Conservation (phyloP, 2,113 vertebrate species). For the Neoarius graeffei region DNA sequence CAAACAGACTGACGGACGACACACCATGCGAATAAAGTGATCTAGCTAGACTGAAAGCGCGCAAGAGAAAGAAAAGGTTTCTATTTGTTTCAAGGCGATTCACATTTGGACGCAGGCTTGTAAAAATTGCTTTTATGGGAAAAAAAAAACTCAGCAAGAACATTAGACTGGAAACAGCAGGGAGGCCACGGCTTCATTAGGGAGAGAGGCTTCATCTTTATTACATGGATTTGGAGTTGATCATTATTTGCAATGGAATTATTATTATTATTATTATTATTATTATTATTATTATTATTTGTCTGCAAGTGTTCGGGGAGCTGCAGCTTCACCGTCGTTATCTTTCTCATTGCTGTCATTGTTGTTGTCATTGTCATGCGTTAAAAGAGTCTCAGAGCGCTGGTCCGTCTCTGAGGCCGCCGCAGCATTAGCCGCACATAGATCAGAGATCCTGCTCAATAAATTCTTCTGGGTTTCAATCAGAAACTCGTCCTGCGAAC, state of each 20-base stretch:
- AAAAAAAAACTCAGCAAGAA: slow-evolving; percentile 55
- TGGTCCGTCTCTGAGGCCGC: slow-evolving; percentile 24
- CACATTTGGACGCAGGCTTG: slow-evolving; percentile 62
- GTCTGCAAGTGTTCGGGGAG: slow-evolving; percentile 56
- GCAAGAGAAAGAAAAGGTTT: slow-evolving; percentile 45
- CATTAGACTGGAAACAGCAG: slow-evolving; percentile 64
- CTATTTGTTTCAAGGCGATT: slow-evolving; percentile 69
- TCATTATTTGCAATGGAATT: slow-evolving; percentile 66
- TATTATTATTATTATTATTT: slow-evolving; percentile 65
- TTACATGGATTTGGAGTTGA: slow-evolving; percentile 69
- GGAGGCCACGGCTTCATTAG: slow-evolving; percentile 65
- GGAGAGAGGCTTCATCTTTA: slow-evolving; percentile 63
- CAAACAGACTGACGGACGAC: slow-evolving; percentile 57
- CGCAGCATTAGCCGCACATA: slow-evolving; percentile 61
- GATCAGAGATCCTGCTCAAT: slow-evolving; percentile 63
- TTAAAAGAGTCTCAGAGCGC: background rate
- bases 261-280: slow-evolving; percentile 64
- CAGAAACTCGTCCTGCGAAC: slow-evolving; percentile 70
- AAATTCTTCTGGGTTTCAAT: slow-evolving; percentile 64
- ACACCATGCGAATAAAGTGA: slow-evolving; percentile 43
- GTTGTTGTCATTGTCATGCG: background rate
- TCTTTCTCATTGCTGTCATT: background rate
- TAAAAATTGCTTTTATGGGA: slow-evolving; percentile 64
- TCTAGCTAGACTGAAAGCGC: slow-evolving; percentile 16
- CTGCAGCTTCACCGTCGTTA: background rate